Evolutionary conservation across 2,888 invertebrate species (phyloP).

Genomic region (Watsonalla cultraria): DNA sequence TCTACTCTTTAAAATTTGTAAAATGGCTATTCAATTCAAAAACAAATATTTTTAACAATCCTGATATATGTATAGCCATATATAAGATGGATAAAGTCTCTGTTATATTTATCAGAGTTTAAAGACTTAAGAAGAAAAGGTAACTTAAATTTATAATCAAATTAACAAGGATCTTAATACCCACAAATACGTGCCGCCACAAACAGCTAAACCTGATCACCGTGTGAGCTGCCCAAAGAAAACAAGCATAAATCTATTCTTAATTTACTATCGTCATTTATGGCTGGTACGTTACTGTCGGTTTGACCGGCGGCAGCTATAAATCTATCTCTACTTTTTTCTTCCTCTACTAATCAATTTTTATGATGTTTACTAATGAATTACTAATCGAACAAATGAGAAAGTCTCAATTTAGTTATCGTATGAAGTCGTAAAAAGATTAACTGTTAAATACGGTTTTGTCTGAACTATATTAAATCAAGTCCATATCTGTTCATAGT

Average conservation of each 20-base stretch:
- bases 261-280: constrained; percentile 45
- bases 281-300: constrained; percentile 13
- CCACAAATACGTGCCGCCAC: background rate
- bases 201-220: background rate
- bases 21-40: too few relatives aligned
- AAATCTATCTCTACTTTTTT: background rate
- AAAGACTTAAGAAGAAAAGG: background rate
- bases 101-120: too few relatives aligned
- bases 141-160: background rate
- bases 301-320: background rate
- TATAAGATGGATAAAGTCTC: too few relatives aligned
- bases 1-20: too few relatives aligned
- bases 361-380: background rate
- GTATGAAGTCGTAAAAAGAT: too few relatives aligned
- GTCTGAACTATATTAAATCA: too few relatives aligned
- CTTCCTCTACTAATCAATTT: background rate
- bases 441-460: too few relatives aligned
- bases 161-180: background rate
- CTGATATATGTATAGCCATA: too few relatives aligned
- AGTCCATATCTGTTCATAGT: too few relatives aligned
- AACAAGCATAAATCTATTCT: constrained; percentile 52
- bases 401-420: background rate
- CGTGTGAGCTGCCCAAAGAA: constrained; percentile 27
- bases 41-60: too few relatives aligned
- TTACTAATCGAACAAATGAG: background rate